phyloP scores from a whole-genome alignment of 2,888 invertebrate genomes.

The Onchidella celtica region DNA sequence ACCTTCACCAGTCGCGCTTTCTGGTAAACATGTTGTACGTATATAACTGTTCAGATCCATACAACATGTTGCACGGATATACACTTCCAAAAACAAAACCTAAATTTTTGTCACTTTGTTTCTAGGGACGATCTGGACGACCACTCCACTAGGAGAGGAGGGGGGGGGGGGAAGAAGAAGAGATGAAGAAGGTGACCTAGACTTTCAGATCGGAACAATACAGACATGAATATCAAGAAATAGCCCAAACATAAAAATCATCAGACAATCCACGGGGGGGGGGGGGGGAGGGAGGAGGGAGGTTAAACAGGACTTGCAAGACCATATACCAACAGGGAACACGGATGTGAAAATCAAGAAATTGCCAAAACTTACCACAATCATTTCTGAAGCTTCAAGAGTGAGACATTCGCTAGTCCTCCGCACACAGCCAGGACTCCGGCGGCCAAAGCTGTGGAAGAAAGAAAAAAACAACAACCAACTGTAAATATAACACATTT shows the following conservation, averaged over 20 bases:
- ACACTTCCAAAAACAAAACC: too few relatives aligned
- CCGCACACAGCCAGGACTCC: conserved; percentile 88
- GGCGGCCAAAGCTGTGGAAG: conserved; percentile 88
- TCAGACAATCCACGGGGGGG: neutral
- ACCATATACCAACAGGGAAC: neutral
- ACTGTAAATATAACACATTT: neutral
- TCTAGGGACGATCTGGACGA: too few relatives aligned
- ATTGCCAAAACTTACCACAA: conserved; percentile 92
- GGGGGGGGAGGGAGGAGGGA: neutral
- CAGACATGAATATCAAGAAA: neutral
- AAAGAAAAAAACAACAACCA: neutral
- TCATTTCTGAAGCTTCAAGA: conserved; percentile 92
- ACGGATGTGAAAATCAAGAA: neutral
- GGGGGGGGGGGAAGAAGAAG: too few relatives aligned
- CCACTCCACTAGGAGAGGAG: too few relatives aligned
- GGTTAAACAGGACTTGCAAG: neutral
- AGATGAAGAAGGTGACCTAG: too few relatives aligned
- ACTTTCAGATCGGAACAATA: neutral
- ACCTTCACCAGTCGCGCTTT: too few relatives aligned
- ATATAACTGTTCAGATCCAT: too few relatives aligned
- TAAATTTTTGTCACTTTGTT: too few relatives aligned
- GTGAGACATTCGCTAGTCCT: conserved; percentile 91
- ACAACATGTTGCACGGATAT: too few relatives aligned
- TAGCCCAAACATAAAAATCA: neutral
- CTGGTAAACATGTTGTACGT: too few relatives aligned